Conservation (phyloP, 2,888 invertebrate species). For the Pasiphila rectangulata region DNA sequence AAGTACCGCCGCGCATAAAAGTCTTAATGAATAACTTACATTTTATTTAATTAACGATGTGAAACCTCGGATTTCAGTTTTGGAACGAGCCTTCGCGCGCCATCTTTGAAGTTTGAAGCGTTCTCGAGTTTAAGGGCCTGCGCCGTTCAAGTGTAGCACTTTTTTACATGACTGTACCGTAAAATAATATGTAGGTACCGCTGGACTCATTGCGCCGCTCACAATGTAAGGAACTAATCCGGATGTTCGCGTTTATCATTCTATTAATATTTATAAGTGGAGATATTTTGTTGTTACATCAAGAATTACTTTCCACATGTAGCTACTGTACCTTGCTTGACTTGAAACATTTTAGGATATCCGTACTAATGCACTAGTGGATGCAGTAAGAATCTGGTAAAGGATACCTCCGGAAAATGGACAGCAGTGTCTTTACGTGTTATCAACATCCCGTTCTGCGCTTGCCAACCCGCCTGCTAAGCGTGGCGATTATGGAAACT, state of each 20-base stretch:
- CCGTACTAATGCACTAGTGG: no score
- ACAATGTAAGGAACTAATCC: constrained; percentile 73
- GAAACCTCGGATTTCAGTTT: constrained; percentile 35
- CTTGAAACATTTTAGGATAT: no score
- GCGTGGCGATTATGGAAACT: no score
- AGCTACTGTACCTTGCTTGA: no score
- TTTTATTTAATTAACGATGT: constrained; percentile 46
- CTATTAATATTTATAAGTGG: constrained; percentile 44
- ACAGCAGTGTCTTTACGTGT: no score
- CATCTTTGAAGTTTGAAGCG: constrained; percentile 43
- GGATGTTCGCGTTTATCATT: constrained; percentile 78
- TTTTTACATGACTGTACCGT: constrained; percentile 60
- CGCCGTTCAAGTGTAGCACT: constrained; percentile 37
- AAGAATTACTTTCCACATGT: no score
- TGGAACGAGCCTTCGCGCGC: constrained; percentile 30
- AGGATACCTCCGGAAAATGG: no score
- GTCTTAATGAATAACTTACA: constrained; percentile 35
- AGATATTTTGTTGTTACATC: background rate
- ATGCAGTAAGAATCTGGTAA: no score
- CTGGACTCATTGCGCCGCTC: constrained; percentile 64
- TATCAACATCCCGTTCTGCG: no score
- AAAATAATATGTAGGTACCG: constrained; percentile 65
- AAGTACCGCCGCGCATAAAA: constrained; percentile 60
- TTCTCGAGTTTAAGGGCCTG: constrained; percentile 41
- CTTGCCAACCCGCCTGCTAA: no score